These are phyloP conservation scores for Blera fallax DNA, from an alignment of 2,888 invertebrate species.

Conservation along the genomic window DNA sequence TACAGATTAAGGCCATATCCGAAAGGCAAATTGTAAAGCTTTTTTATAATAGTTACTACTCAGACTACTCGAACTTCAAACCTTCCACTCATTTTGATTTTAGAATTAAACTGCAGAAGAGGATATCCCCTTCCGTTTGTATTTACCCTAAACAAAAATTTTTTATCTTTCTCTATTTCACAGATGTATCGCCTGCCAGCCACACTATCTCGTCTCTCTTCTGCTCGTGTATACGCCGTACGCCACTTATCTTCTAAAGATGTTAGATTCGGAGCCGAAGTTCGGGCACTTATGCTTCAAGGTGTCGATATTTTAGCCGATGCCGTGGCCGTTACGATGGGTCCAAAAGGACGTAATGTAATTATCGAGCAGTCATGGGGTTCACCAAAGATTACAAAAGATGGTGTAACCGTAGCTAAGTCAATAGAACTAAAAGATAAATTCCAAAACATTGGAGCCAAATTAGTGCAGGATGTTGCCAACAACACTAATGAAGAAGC, in stretches of 20 bases:
- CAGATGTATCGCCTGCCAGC: conserved; percentile 89
- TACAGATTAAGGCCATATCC: no score
- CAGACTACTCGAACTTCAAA: no score
- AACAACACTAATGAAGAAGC: conserved; percentile 99
- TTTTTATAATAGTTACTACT: no score
- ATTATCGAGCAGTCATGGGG: conserved; percentile 99
- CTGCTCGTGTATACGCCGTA: conserved; percentile 80
- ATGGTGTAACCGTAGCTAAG: conserved; percentile 99
- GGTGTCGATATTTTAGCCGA: conserved; percentile 99
- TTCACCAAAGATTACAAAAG: conserved; percentile 99
- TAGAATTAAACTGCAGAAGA: no score
- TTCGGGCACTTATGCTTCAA: conserved; percentile 97
- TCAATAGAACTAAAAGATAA: conserved; percentile 98
- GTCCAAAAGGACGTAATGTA: conserved; percentile 99
- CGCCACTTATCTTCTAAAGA: conserved; percentile 94
- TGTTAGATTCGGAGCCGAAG: conserved; percentile 98
- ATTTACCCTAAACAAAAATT: no score
- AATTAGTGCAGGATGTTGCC: conserved; percentile 99
- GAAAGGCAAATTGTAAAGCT: no score
- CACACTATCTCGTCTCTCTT: conserved; percentile 84
- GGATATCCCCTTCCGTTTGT: no score
- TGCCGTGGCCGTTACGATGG: conserved; percentile 99
- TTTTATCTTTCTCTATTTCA: conserved; percentile 38
- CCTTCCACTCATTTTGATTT: no score
- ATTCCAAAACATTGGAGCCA: conserved; percentile 99